These are phyloP conservation scores for Dryococelus australis DNA, from an alignment of 2,888 invertebrate genomes.

Conservation along the genomic window DNA sequence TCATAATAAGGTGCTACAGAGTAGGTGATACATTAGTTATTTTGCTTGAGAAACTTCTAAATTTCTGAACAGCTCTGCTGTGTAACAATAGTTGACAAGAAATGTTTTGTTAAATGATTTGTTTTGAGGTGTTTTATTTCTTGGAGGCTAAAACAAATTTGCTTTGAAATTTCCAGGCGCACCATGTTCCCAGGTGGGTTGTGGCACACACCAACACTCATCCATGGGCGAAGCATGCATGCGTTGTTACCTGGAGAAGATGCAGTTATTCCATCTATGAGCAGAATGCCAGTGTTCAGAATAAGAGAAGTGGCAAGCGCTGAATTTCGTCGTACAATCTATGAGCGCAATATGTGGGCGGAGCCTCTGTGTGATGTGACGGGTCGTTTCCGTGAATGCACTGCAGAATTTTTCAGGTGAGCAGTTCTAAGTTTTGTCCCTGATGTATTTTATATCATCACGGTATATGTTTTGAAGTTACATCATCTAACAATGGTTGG, in stretches of 20 bases:
- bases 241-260: neutral
- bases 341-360: slow-evolving; percentile 79
- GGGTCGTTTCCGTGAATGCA: slow-evolving; percentile 75
- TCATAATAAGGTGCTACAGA: too few relatives aligned
- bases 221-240: neutral
- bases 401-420: slow-evolving; percentile 79
- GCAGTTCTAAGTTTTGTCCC: neutral
- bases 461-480: too few relatives aligned
- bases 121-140: too few relatives aligned
- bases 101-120: too few relatives aligned
- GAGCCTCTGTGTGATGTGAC: slow-evolving; percentile 73
- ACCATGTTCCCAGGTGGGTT: neutral
- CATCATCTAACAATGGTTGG: too few relatives aligned
- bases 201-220: neutral
- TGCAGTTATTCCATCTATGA: neutral
- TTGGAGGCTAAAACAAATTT: neutral
- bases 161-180: neutral
- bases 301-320: slow-evolving; percentile 3
- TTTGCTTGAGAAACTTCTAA: too few relatives aligned
- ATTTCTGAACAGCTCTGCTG: too few relatives aligned
- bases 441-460: neutral
- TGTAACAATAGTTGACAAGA: too few relatives aligned
- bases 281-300: neutral
- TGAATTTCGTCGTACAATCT: slow-evolving; percentile 73
- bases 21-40: too few relatives aligned